A percentile compares a stretch with the other conserved stretches of the same genome.
These are phyloP conservation scores for Sebastes elongatus DNA, from an alignment of 2,797 vertebrate genomes.

Conservation along the genomic window DNA sequence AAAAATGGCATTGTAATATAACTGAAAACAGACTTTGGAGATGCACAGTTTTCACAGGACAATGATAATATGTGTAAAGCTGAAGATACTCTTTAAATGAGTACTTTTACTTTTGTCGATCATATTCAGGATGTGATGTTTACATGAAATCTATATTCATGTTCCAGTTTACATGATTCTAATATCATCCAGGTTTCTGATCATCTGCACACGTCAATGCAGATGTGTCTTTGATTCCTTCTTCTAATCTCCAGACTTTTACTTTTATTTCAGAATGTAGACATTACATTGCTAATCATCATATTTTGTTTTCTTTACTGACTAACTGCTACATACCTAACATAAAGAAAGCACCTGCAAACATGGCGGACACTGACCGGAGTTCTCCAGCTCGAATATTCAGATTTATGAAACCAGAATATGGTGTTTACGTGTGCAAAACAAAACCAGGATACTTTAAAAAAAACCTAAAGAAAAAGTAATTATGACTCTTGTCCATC, in stretches of 20 bases:
- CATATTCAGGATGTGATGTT: background rate
- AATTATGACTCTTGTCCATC: background rate
- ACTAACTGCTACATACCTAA: background rate
- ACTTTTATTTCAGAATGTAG: background rate
- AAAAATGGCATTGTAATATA: no score
- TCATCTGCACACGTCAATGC: background rate
- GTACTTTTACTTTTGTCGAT: background rate
- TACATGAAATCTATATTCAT: background rate
- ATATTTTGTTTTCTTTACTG: background rate
- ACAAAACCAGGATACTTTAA: background rate
- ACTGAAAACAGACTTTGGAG: background rate
- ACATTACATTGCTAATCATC: background rate
- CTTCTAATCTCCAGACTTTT: background rate
- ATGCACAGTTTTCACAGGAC: background rate
- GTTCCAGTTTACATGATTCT: background rate
- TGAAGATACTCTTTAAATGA: background rate
- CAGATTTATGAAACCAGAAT: background rate
- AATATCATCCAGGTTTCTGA: background rate
- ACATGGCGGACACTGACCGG: background rate
- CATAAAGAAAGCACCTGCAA: background rate
- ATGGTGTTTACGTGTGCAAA: no score
- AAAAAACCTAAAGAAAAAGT: background rate
- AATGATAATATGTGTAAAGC: background rate
- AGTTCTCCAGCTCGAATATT: background rate
- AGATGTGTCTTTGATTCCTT: background rate